These are phyloP conservation scores for Thryonomys swinderianus DNA, from an alignment of 2,113 vertebrate genomes.

Conservation along the genomic window DNA sequence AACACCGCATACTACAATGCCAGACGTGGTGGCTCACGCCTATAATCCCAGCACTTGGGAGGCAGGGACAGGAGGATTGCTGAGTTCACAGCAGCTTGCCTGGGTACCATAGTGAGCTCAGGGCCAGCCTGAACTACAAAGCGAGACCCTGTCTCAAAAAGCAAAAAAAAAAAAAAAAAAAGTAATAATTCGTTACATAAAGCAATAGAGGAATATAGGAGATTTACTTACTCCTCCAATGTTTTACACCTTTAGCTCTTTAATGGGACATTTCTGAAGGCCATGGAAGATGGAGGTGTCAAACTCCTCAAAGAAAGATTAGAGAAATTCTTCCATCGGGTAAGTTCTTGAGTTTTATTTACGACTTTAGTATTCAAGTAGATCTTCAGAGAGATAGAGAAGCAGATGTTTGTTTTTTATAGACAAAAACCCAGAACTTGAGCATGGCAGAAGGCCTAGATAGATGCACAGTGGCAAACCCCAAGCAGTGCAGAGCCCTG, in stretches of 20 bases:
- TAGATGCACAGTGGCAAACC: neutral
- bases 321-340: constrained; percentile 99
- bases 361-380: neutral
- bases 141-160: too few species aligned
- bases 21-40: too few species aligned
- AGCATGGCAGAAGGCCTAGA: neutral
- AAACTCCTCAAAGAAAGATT: constrained; percentile 95
- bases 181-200: neutral
- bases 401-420: neutral
- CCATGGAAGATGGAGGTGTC: constrained; percentile 95
- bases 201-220: neutral
- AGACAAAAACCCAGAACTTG: neutral
- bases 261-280: constrained; percentile 94
- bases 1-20: too few species aligned
- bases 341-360: constrained; percentile 81
- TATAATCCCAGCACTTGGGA: too few species aligned
- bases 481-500: neutral
- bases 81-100: too few species aligned
- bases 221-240: neutral
- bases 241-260: constrained; percentile 90
- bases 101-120: too few species aligned
- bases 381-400: neutral
- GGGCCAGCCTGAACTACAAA: too few species aligned
- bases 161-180: too few species aligned
- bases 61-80: too few species aligned